These are phyloP conservation scores for Lordiphosa stackelbergi DNA, from an alignment of 1,140 invertebrate genomes.

Conservation along the genomic window DNA sequence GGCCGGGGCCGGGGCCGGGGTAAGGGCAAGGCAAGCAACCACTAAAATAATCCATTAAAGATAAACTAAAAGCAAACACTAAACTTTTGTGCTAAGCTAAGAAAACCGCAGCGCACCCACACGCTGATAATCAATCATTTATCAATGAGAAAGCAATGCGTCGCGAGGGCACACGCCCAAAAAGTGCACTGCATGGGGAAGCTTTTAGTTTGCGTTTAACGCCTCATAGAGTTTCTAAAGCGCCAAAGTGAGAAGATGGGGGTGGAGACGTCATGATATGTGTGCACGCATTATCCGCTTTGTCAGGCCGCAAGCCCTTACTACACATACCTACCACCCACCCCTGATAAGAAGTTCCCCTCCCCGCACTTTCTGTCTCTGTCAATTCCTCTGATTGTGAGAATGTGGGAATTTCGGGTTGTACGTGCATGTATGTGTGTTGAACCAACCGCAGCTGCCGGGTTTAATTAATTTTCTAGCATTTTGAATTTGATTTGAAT, in stretches of 20 bases:
- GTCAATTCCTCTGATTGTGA: conserved; percentile 1
- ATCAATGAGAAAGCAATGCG: conserved; percentile 57
- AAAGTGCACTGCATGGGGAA: conserved; percentile 43
- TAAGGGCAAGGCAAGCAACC: conserved; percentile 48
- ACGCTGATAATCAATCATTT: conserved; percentile 72
- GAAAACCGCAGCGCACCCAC: conserved; percentile 65
- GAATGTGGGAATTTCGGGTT: conserved; percentile 10
- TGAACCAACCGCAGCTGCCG: conserved; percentile 47
- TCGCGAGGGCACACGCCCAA: conserved; percentile 51
- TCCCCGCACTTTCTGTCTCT: neutral
- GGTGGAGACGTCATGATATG: conserved; percentile 24
- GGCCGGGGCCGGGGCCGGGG: no score
- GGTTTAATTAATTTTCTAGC: conserved; percentile 69
- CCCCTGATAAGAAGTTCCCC: conserved; percentile 22
- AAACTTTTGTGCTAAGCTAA: conserved; percentile 67
- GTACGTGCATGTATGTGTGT: conserved; percentile 7
- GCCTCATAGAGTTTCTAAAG: conserved; percentile 66
- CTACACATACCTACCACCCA: conserved; percentile 6
- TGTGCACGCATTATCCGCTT: conserved; percentile 51
- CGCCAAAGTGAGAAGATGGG: neutral
- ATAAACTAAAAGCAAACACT: conserved; percentile 74
- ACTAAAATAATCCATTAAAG: conserved; percentile 74
- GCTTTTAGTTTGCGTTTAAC: conserved; percentile 75
- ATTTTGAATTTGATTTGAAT: conserved; percentile 66
- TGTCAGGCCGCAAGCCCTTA: conserved; percentile 34